These are phyloP conservation scores for Saccostrea echinata DNA, from an alignment of 1,140 invertebrate genomes.

Conservation along the genomic window DNA sequence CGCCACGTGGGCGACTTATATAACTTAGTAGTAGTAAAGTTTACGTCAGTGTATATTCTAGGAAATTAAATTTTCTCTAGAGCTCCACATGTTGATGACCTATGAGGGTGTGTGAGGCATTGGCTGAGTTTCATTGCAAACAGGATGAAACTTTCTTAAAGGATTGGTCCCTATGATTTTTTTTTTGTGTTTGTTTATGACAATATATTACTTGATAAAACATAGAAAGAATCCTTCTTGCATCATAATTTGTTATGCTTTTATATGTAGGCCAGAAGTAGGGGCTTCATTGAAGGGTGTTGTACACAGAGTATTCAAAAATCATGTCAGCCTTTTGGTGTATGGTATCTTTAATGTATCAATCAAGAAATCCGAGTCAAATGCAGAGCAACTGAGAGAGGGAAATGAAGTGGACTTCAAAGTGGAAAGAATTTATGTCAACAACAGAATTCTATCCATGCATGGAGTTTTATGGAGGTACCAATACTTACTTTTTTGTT, in stretches of 20 bases:
- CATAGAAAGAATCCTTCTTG: not conserved
- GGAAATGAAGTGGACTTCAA: not conserved
- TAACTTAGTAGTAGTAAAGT: too few relatives aligned
- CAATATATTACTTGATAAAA: too few relatives aligned
- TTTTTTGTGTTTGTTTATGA: too few relatives aligned
- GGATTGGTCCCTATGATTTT: too few relatives aligned
- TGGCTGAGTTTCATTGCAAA: too few relatives aligned
- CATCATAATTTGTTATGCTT: not conserved
- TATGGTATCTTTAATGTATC: constrained; percentile 29
- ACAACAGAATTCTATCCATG: constrained; percentile 15
- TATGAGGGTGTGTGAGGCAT: too few relatives aligned
- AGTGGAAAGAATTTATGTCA: not conserved
- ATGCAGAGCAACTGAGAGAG: not conserved
- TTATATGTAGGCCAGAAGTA: not conserved
- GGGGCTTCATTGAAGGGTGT: not conserved
- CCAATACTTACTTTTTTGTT: not conserved
- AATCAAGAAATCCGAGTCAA: not conserved
- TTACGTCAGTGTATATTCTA: too few relatives aligned
- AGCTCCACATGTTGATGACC: too few relatives aligned
- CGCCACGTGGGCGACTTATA: too few relatives aligned
- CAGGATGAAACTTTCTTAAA: too few relatives aligned
- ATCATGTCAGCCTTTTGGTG: not conserved
- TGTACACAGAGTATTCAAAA: constrained; percentile 13
- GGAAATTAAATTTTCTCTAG: too few relatives aligned
- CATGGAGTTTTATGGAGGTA: constrained; percentile 25